phyloP scores from a whole-genome alignment of 2,113 vertebrate species.

The Noturus placidus region DNA sequence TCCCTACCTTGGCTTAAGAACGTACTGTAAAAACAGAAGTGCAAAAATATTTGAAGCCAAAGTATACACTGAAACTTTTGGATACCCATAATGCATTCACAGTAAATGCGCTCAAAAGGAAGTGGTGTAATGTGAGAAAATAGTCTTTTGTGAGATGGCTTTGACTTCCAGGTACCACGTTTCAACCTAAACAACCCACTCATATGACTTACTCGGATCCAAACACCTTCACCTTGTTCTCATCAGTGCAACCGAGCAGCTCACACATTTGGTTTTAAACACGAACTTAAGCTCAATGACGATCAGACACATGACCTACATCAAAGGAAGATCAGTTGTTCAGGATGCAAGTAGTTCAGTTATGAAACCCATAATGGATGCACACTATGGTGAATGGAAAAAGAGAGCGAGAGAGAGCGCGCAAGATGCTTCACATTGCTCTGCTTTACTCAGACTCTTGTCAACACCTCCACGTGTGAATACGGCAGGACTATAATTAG shows the following conservation, averaged over 20 bases:
- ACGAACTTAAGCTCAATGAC: background rate
- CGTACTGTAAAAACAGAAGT: background rate
- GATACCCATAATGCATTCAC: background rate
- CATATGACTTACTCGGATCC: background rate
- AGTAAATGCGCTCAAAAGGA: background rate
- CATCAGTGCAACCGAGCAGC: background rate
- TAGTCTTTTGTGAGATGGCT: background rate
- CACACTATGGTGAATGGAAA: background rate
- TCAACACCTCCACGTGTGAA: constrained; percentile 18
- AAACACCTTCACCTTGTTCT: constrained; percentile 36
- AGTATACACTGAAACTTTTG: background rate
- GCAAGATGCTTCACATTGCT: background rate
- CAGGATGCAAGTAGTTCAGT: constrained; percentile 1
- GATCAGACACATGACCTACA: constrained; percentile 16
- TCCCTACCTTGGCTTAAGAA: background rate
- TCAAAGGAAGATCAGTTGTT: constrained; percentile 12
- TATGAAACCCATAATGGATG: background rate
- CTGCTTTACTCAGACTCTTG: background rate
- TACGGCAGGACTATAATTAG: constrained; percentile 28
- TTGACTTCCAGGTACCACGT: background rate
- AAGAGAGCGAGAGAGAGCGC: background rate
- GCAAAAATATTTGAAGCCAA: background rate
- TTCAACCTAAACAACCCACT: constrained; percentile 21
- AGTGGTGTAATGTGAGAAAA: constrained; percentile 5
- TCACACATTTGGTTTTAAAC: constrained; percentile 38